Evolutionary conservation across 2,113 vertebrate genomes (phyloP), one percentile per base, ranked within the genome.

Genomic region (Xiphophorus couchianus): DNA sequence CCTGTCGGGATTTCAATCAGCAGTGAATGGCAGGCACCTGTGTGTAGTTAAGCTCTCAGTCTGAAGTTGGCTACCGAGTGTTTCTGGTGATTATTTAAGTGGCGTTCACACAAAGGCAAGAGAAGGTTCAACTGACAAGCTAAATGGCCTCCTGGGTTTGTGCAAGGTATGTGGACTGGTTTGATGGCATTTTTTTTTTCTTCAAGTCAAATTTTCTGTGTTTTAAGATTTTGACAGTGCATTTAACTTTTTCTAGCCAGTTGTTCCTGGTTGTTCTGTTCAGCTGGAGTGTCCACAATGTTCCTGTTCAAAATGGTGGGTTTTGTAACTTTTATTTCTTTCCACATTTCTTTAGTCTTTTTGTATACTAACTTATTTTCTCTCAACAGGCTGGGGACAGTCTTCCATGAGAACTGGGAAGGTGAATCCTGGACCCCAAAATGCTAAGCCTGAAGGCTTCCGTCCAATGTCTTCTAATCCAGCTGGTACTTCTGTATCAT

Each of bases 181-280:
- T 39, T 8, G 31, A 0, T 2, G 8, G 37, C 35, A 37, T 3
- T 37, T 37, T 37, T 30, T 7, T 2, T 78, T 51, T 48, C 3
- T 7, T 69, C 2, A 6, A 5, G 2, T 25, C 4, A 17, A 4
- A 9, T 7, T 27, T 37, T 22, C 64, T 17, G 12, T 8, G 4
- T 72, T 44, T 74, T 3, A 17, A 5, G 1, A 19, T 62, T 73
- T 42, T 84, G 28, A 84, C 48, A 0, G 3, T 42, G 70, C 28
- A 35, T 58, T 62, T 77, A 58, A 69, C 28, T 42, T 58, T 62
- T 77, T 74, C 2, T 60, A 88, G 85, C 71, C 67, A 66, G 30
- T 78, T 80, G 71, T 35, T 83, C 62, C 60, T 90, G 37, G 1
- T 87, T 88, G 61, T 65, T n/a, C 54, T 88, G 4, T 77, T 78